A percentile compares a stretch with the other conserved stretches of the same genome.
These are phyloP conservation scores for Marmota monax DNA, from an alignment of 2,113 vertebrate genomes.

Conservation along the genomic window DNA sequence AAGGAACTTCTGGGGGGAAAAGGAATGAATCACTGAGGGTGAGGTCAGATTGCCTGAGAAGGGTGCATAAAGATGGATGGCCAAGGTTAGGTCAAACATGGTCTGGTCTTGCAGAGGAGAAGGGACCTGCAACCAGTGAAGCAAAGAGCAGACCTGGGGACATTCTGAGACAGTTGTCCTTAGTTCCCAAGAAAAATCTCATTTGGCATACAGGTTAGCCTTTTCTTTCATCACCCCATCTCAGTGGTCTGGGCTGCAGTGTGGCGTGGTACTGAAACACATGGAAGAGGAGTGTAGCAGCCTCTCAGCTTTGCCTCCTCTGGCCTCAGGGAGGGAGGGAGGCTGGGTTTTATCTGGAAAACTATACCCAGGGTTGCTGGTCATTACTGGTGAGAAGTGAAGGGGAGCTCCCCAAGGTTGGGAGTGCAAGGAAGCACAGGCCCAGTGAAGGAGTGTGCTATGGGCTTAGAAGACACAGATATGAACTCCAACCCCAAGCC, in stretches of 20 bases:
- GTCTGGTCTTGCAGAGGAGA: not conserved
- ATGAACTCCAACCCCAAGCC: no score
- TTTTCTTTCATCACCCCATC: not conserved
- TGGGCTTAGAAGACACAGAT: no score
- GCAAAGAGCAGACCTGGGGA: not conserved
- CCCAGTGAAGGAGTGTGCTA: fast-evolving
- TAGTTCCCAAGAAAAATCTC: not conserved
- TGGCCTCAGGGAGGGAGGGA: not conserved
- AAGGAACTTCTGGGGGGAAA: not conserved
- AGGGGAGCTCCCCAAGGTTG: not conserved
- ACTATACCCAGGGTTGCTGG: not conserved
- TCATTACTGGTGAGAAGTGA: not conserved
- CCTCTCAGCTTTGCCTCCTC: not conserved
- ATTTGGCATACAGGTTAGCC: fast-evolving
- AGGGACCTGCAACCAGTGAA: not conserved
- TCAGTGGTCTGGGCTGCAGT: not conserved
- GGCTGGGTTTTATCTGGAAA: not conserved
- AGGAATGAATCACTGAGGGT: not conserved
- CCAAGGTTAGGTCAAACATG: not conserved
- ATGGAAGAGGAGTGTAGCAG: not conserved
- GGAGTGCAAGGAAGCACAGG: not conserved
- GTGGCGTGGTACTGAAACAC: not conserved
- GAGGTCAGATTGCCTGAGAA: not conserved
- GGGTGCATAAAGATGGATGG: no score
- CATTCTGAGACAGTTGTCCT: not conserved